Evolutionary conservation across 2,888 invertebrate species (phyloP).

Genomic region (Pterostichus niger): DNA sequence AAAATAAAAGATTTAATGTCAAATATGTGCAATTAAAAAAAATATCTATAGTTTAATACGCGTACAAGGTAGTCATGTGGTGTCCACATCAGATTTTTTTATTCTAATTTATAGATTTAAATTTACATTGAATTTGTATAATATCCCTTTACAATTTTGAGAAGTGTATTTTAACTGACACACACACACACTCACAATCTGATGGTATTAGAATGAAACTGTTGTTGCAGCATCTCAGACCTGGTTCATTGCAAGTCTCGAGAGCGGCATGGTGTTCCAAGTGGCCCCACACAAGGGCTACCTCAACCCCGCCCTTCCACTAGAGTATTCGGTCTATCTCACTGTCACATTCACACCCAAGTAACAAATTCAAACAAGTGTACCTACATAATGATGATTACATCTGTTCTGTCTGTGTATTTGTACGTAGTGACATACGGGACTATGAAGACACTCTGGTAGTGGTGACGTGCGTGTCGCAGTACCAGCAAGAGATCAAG

Average conservation of each 20-base stretch:
- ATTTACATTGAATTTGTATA: too few relatives aligned
- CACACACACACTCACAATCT: too few relatives aligned
- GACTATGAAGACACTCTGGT: conserved; percentile 22
- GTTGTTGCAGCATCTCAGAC: conserved; percentile 14
- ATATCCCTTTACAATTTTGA: too few relatives aligned
- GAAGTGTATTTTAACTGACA: too few relatives aligned
- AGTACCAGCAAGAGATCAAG: conserved; percentile 21
- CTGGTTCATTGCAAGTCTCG: conserved; percentile 6
- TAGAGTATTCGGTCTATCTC: background rate
- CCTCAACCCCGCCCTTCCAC: background rate
- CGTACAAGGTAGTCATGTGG: too few relatives aligned
- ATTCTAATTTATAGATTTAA: too few relatives aligned
- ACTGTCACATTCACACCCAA: conserved; percentile 10
- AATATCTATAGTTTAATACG: too few relatives aligned
- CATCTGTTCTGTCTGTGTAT: background rate
- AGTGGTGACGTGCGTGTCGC: background rate
- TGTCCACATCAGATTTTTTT: too few relatives aligned
- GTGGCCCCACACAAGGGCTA: background rate
- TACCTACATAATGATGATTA: background rate
- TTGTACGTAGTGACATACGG: background rate
- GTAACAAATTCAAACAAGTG: too few relatives aligned
- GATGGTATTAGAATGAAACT: too few relatives aligned
- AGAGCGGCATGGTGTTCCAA: background rate
- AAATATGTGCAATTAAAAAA: too few relatives aligned
- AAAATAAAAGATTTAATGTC: too few relatives aligned